Base-by-base conservation (phyloP, 2,797 vertebrate species). In the Myiotriccus ornatus region DNA sequence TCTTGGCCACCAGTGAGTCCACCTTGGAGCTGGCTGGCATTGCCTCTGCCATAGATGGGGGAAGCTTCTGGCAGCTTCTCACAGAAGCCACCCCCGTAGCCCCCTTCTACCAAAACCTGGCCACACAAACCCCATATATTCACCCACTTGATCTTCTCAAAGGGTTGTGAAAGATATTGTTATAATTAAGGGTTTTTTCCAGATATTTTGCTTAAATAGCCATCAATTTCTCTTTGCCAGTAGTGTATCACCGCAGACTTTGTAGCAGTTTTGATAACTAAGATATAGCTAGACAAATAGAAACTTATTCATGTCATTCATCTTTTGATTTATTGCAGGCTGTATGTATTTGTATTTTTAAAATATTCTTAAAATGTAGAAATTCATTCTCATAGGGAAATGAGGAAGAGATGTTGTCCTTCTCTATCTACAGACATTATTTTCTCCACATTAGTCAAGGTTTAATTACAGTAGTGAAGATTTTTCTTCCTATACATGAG, bases 401-500 rank as follows among this genome's bases (percentile, higher is more conserved):
- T 46, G 23, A 82, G 20, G 34, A 95, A 79, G 32, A 41, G 2
- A 16, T 64, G 35, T 81, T 78, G 53, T 63, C 18, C 44, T 78
- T 87, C 55, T 80, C 34, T 24, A 56, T 71, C 49, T 74, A 53
- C 22, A 85, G 60, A 59, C 41, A 63, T 79, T 5, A 65, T 74
- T 89, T 64, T 84, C 27, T 82, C 32, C 46, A 23, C 21, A 43
- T 80, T 71, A 92, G 49, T 90, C 64, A 82, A 87, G 41, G 32
- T 84, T 95, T 63, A 94, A 87, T 80, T 95, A 68, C n/a, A 71
- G n/a, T 47, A 37, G 21, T 65, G 55, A 87, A 78, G n/a, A 24
- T 84, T 90, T 79, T 94, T 60, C 62, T 84, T 84, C 50, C 77
- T 79, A 62, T 37, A n/a, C 25, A 13, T 63, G 73, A 79, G 70